phyloP scores from a whole-genome alignment of 2,888 invertebrate species.

The Hoplodrina ambigua region DNA sequence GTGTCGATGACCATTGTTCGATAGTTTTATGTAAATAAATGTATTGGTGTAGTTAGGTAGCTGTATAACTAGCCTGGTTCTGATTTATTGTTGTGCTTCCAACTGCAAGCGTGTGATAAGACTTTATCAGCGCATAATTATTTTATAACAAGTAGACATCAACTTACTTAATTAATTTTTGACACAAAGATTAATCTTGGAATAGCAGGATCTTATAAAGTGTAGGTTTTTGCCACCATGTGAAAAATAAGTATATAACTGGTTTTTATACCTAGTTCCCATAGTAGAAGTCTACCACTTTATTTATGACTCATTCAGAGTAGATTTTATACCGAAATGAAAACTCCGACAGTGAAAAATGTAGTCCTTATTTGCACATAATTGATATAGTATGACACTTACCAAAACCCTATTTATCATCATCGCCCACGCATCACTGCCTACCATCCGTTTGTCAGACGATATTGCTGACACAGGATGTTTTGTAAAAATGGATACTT shows the following conservation, averaged over 20 bases:
- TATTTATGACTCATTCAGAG: conserved; percentile 7
- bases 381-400: conserved; percentile 26
- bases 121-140: conserved; percentile 13
- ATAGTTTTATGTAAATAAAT: conserved; percentile 45
- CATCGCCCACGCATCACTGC: conserved; percentile 40
- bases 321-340: neutral
- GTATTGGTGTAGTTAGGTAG: neutral
- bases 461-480: conserved; percentile 36
- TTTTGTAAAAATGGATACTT: conserved; percentile 10
- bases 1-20: conserved; percentile 60
- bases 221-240: neutral
- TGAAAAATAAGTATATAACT: conserved; percentile 1
- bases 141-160: neutral
- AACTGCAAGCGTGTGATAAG: conserved; percentile 6
- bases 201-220: neutral
- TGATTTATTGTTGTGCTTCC: conserved; percentile 20
- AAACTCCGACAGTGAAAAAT: conserved; percentile 3
- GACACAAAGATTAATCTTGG: neutral
- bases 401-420: conserved; percentile 34
- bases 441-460: conserved; percentile 50
- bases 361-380: conserved; percentile 2
- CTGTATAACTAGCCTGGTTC: conserved; percentile 26
- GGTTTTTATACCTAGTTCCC: neutral
- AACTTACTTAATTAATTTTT: neutral
- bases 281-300: neutral